Conservation (phyloP, 1,140 invertebrate species). For the Anthonomus grandis region DNA sequence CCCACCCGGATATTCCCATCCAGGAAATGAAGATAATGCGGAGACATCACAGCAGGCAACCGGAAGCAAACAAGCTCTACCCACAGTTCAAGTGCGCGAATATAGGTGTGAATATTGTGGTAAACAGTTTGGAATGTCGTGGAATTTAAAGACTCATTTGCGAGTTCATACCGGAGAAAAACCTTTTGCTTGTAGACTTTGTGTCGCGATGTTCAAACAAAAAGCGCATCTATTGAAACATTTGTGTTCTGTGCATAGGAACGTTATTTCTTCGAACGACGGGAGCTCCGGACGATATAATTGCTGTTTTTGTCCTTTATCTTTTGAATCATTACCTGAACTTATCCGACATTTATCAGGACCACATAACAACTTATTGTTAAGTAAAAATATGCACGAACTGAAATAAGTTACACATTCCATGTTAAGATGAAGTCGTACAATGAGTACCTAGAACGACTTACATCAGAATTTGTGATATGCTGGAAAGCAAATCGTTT, state of each 20-base stretch:
- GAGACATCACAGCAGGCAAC: slow-evolving; percentile 48
- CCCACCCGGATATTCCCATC: slow-evolving; percentile 47
- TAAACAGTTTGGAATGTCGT: slow-evolving; percentile 86
- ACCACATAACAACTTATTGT: slow-evolving; percentile 78
- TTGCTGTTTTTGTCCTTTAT: slow-evolving; percentile 81
- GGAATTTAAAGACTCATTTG: slow-evolving; percentile 83
- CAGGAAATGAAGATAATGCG: slow-evolving; percentile 53
- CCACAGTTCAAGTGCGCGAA: slow-evolving; percentile 62
- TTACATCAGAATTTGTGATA: slow-evolving; percentile 31
- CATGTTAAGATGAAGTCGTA: slow-evolving; percentile 37
- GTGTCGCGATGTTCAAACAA: slow-evolving; percentile 85
- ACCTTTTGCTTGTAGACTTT: slow-evolving; percentile 80
- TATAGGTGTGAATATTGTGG: slow-evolving; percentile 84
- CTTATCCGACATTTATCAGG: slow-evolving; percentile 80
- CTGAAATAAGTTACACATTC: slow-evolving; percentile 52
- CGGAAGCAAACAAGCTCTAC: slow-evolving; percentile 53
- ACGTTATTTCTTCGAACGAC: slow-evolving; percentile 71
- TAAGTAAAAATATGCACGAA: slow-evolving; percentile 82
- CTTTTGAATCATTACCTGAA: slow-evolving; percentile 78
- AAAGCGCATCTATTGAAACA: slow-evolving; percentile 83
- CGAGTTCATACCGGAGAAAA: slow-evolving; percentile 84
- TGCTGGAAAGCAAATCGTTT: slow-evolving; percentile 22
- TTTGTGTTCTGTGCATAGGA: slow-evolving; percentile 79
- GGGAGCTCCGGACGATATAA: slow-evolving; percentile 70
- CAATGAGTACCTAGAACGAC: slow-evolving; percentile 36